These are phyloP conservation scores for Drosophila bocqueti DNA, from an alignment of 1,140 invertebrate genomes.

Conservation along the genomic window DNA sequence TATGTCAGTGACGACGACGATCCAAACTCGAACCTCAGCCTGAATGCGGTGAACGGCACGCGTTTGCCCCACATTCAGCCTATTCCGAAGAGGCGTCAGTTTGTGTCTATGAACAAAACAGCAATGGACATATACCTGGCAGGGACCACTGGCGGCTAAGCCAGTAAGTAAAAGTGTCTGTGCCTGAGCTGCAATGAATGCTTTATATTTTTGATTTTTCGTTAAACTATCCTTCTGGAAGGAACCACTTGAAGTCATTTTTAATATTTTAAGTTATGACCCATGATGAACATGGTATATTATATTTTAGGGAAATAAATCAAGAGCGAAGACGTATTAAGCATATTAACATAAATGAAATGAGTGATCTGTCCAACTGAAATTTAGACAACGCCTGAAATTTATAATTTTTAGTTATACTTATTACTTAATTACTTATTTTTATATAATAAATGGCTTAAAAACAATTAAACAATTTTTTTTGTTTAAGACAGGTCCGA, in stretches of 20 bases:
- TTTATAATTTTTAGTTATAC: too few species aligned
- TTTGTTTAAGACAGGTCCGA: too few species aligned
- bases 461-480: too few species aligned
- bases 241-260: background rate
- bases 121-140: slow-evolving; percentile 65
- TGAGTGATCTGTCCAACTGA: too few species aligned
- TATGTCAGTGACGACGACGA: slow-evolving; percentile 53
- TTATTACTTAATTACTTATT: too few species aligned
- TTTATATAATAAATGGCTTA: too few species aligned
- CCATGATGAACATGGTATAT: background rate
- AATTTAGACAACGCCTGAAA: too few species aligned
- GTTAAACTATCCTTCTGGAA: background rate
- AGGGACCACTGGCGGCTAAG: slow-evolving; percentile 64
- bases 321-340: background rate
- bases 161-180: background rate
- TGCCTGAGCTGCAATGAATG: background rate
- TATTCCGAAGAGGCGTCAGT: slow-evolving; percentile 55
- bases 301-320: too few species aligned
- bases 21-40: slow-evolving; percentile 39
- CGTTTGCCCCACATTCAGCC: slow-evolving; percentile 64
- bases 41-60: slow-evolving; percentile 71
- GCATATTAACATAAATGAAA: background rate
- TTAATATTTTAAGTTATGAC: background rate
- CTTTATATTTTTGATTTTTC: background rate
- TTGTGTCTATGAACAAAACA: slow-evolving; percentile 21